Conservation (phyloP, 2,113 vertebrate genomes). For the Anolis sagrei region DNA sequence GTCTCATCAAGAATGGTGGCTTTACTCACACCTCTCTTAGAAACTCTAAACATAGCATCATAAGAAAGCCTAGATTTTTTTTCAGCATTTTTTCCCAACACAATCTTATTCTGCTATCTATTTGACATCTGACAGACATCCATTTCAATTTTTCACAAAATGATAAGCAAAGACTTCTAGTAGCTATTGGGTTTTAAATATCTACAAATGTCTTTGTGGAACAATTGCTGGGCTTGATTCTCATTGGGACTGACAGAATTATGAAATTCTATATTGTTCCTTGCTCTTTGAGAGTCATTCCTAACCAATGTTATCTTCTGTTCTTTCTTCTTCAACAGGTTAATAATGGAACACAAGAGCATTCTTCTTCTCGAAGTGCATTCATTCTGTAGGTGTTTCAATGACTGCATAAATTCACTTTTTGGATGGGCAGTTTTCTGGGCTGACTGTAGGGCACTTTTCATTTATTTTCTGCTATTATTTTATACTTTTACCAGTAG, state of each 20-base stretch:
- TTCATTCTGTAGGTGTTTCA: not conserved
- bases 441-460: not conserved
- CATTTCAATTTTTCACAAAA: too few relatives aligned
- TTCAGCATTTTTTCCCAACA: too few relatives aligned
- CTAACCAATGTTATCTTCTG: not conserved
- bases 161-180: too few relatives aligned
- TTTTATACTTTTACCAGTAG: not conserved
- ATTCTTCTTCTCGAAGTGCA: not conserved
- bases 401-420: not conserved
- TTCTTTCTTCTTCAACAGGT: not conserved
- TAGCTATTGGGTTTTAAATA: too few relatives aligned
- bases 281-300: not conserved
- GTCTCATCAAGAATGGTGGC: too few relatives aligned
- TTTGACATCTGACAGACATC: too few relatives aligned
- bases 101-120: too few relatives aligned
- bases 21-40: too few relatives aligned
- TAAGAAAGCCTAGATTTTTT: too few relatives aligned
- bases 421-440: too few relatives aligned
- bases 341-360: not conserved
- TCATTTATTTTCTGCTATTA: not conserved
- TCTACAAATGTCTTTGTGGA: too few relatives aligned
- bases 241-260: not conserved
- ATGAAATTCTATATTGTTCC: not conserved
- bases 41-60: too few relatives aligned
- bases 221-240: not conserved